Evolutionary conservation across 2,797 vertebrate species (phyloP), one percentile per base, ranked within the genome.

Genomic region (Coregonus suidteri): DNA sequence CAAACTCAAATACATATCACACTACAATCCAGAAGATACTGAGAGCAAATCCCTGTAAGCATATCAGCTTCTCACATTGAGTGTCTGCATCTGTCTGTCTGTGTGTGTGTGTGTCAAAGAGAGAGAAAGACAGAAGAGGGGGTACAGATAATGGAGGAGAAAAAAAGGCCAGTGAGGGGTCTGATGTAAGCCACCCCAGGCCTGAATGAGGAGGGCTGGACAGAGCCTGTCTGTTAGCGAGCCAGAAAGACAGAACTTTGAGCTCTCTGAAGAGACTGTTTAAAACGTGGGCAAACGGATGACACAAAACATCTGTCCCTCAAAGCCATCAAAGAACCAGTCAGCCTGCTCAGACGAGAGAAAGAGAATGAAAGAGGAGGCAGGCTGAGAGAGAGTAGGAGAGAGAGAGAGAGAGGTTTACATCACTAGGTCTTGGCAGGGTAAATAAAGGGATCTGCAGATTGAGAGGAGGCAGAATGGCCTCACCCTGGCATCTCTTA

Each of bases 341-440:
- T 80, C 81, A 82, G 73, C 54, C 66, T 0, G 62, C 70, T 73
- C 73, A 68, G 25, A 76, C 73, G 52, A 85, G 85, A 78, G 70
- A 62, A 18, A 37, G 35, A 81, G 6, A 79, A 77, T 82, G 74
- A 64, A 4, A 68, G 47, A 84, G 82, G 52, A 74, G 80, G 31
- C 76, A 77, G 5, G n/a, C 64, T 0, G 75, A 80, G 76, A 47
- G 66, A 85, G 69, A 84, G 70, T 86, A 70, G 16, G 1, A 11
- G 54, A 82, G 79, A 89, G 25, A 25, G 25, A 25, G 85, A 80
- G 53, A 87, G 77, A 76, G 70, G 78, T 82, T 67, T 47, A 66
- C 79, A 77, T 77, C 80, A 79, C 69, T 51, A 77, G 82, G 79
- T 78, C 81, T 87, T 91, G 88, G 88, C 89, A 83, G 83, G 76